These are phyloP conservation scores for Calliopum simillimum DNA, from an alignment of 2,888 invertebrate genomes.

Conservation along the genomic window DNA sequence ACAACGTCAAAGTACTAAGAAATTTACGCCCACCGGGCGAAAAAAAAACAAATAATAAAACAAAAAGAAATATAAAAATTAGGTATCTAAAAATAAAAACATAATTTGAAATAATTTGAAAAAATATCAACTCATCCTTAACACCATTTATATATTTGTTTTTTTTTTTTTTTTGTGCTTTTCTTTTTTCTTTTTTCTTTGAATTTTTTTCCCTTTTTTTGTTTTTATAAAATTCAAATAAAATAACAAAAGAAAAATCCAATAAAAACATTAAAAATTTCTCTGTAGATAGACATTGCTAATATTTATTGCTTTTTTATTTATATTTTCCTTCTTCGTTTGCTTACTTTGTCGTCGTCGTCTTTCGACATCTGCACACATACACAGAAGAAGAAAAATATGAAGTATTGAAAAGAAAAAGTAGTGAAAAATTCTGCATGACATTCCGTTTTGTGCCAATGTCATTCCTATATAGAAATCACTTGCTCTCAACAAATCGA, in stretches of 20 bases:
- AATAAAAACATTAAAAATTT: conserved; percentile 3
- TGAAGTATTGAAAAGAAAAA: neutral
- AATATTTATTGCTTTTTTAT: too few relatives aligned
- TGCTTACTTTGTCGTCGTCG: too few relatives aligned
- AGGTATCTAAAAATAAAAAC: neutral
- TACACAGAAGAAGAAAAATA: neutral
- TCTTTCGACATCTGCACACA: too few relatives aligned
- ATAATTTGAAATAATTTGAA: too few relatives aligned
- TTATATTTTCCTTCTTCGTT: too few relatives aligned
- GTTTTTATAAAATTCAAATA: conserved; percentile 1
- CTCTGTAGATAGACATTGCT: too few relatives aligned
- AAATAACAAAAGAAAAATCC: neutral
- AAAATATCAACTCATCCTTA: too few relatives aligned
- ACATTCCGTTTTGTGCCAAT: conserved; percentile 61
- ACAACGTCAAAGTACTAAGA: neutral
- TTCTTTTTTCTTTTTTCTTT: neutral
- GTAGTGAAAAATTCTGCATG: conserved; percentile 48
- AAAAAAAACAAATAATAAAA: neutral
- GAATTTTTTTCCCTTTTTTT: neutral
- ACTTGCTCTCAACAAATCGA: conserved; percentile 7
- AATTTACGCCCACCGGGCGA: neutral
- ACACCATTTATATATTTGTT: neutral
- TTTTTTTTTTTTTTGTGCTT: neutral
- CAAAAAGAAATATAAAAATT: conserved; percentile 5
- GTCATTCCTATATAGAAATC: conserved; percentile 59